Evolutionary conservation across 2,113 vertebrate species (phyloP), one percentile per base, ranked within the genome.

Genomic region (Epinephelus lanceolatus): DNA sequence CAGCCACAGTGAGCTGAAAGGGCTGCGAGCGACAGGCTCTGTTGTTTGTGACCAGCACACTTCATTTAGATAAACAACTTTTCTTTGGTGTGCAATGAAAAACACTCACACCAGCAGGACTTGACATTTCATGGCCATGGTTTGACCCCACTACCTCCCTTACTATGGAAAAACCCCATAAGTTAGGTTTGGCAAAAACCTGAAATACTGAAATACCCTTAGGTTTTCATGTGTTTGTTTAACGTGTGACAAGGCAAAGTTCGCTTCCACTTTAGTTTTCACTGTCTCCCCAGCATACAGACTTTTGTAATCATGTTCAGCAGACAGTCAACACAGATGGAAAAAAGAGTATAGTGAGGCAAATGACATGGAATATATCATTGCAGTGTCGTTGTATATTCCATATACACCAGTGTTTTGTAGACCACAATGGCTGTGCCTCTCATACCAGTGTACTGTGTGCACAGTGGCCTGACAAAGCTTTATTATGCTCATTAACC

Each of bases 401-500:
- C 5, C 21, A n/a, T 45, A 10, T 45, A 13, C 13, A 65, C 40
- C 42, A 25, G 14, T 66, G 42, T 66, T 66, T 45, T 51, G 30
- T 6, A 19, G 25, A 49, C 17, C 49, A 49, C 57, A 18, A 49
- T 33, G 51, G 33, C 13, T 67, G 21, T 3, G 14, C 8, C 56
- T 71, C 45, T 65, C 60, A 65, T 49, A 37, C 60, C 23, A 25
- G 19, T n/a, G n/a, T 15, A 12, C 56, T 85, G 74, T 49, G 62
- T 57, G 61, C 15, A 68, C 47, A 53, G 49, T 4, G n/a, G 18
- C 40, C 6, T 42, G 56, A 71, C 53, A 63, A 33, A 83, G 62
- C 63, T 57, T 61, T 65, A 60, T 61, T 57, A 51, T 47, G 60
- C 74, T 78, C 65, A 65, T 88, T 65, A 71, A 47, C 1, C 49